phyloP scores from a whole-genome alignment of 2,888 invertebrate species.

The Heliothis peltigera region DNA sequence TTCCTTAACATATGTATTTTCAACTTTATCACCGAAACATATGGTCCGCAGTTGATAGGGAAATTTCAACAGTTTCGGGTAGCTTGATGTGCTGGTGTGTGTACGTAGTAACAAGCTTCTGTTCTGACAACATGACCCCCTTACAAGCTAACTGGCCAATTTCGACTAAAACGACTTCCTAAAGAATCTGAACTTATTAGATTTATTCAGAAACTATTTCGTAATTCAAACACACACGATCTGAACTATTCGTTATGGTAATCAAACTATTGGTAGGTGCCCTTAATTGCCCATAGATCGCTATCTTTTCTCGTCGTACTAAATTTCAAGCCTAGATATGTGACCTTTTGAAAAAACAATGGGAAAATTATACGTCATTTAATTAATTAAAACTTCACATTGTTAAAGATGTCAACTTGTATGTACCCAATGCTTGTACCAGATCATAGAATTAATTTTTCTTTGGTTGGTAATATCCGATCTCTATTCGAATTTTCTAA shows the following conservation, averaged over 20 bases:
- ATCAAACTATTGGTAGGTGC: slow-evolving; percentile 16
- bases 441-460: slow-evolving; percentile 15
- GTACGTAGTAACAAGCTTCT: too few species aligned
- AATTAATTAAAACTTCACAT: slow-evolving; percentile 26
- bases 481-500: not conserved
- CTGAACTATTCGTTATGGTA: slow-evolving; percentile 41
- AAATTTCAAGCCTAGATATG: slow-evolving; percentile 14
- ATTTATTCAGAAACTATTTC: slow-evolving; percentile 22
- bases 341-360: slow-evolving; percentile 38
- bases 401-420: slow-evolving; percentile 3
- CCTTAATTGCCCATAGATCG: slow-evolving; percentile 32
- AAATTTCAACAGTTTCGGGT: too few species aligned
- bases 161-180: slow-evolving; percentile 6
- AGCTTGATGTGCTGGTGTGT: too few species aligned
- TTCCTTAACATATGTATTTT: too few species aligned
- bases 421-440: not conserved
- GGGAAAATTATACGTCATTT: slow-evolving; percentile 28
- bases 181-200: slow-evolving; percentile 32
- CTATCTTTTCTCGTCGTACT: slow-evolving; percentile 19
- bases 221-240: slow-evolving; percentile 42
- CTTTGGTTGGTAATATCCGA: not conserved
- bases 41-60: too few species aligned
- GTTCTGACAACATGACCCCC: not conserved
- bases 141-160: not conserved
- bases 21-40: too few species aligned